Percentiles rank a stretch among this genome's conserved stretches.
These are phyloP conservation scores for Tetrax tetrax DNA, from an alignment of 2,113 vertebrate genomes.

Conservation along the genomic window DNA sequence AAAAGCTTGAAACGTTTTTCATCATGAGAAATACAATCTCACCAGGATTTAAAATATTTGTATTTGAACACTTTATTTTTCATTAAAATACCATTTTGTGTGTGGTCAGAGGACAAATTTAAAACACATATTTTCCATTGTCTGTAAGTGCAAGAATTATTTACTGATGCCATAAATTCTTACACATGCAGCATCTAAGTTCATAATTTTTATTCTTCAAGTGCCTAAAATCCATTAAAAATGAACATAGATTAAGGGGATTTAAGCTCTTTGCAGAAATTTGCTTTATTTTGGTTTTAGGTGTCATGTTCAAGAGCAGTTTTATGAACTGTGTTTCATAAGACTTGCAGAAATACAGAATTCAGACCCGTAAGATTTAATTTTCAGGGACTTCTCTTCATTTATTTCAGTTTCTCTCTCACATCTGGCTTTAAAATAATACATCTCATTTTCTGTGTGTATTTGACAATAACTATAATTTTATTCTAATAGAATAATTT, in stretches of 20 bases:
- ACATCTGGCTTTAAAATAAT: constrained; percentile 6
- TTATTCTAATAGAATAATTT: neutral
- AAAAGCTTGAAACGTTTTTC: neutral
- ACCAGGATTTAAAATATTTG: neutral
- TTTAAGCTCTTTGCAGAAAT: neutral
- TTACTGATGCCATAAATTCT: neutral
- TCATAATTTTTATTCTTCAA: neutral
- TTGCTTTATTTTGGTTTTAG: neutral
- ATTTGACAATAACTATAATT: neutral
- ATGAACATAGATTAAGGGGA: neutral
- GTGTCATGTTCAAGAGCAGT: neutral
- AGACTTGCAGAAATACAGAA: constrained; percentile 1
- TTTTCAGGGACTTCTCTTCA: neutral
- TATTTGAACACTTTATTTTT: constrained; percentile 34
- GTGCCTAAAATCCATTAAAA: neutral
- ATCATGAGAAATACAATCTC: neutral
- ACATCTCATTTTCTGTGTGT: neutral
- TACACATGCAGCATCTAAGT: neutral
- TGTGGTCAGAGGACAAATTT: neutral
- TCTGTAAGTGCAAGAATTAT: neutral
- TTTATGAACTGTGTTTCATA: neutral
- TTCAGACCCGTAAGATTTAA: neutral
- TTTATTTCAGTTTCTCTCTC: neutral
- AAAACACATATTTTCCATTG: neutral
- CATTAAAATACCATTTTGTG: neutral